Conservation (phyloP, 2,888 invertebrate species). For the Ectropis crepuscularia region DNA sequence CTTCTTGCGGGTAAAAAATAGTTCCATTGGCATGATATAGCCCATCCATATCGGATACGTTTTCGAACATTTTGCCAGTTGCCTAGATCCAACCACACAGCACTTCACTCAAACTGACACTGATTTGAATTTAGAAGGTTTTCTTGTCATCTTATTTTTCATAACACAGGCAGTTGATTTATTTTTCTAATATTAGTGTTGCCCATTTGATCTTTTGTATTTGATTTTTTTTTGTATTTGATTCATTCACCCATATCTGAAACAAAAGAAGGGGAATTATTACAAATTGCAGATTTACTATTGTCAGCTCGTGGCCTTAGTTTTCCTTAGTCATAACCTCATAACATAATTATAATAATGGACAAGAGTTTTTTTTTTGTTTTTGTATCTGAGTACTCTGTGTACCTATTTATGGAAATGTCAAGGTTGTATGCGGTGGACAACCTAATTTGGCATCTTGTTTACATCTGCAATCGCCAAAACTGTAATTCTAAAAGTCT, state of each 20-base stretch:
- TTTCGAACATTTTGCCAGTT: conserved; percentile 45
- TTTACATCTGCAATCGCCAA: conserved; percentile 15
- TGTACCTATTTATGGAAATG: conserved; percentile 47
- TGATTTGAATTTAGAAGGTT: conserved; percentile 37
- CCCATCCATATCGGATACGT: conserved; percentile 57
- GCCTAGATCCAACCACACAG: conserved; percentile 41
- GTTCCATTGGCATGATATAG: conserved; percentile 55
- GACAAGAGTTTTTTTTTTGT: conserved; percentile 32
- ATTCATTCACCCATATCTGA: conserved; percentile 43
- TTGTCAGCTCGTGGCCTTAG: conserved; percentile 46
- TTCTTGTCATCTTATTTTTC: conserved; percentile 35
- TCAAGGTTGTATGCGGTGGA: conserved; percentile 38
- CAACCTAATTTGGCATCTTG: conserved; percentile 17
- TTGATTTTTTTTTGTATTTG: no score
- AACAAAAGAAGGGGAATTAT: conserved; percentile 52
- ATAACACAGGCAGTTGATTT: conserved; percentile 3
- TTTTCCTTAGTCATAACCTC: conserved; percentile 27
- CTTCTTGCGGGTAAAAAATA: conserved; percentile 87
- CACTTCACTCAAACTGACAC: conserved; percentile 57
- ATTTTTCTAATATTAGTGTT: conserved; percentile 18
- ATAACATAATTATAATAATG: conserved; percentile 36
- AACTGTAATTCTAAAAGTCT: background rate
- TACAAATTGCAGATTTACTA: conserved; percentile 36
- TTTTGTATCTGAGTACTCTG: conserved; percentile 33
- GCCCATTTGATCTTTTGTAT: conserved; percentile 14